phyloP scores from a whole-genome alignment of 2,113 vertebrate genomes.

The Bettongia penicillata region DNA sequence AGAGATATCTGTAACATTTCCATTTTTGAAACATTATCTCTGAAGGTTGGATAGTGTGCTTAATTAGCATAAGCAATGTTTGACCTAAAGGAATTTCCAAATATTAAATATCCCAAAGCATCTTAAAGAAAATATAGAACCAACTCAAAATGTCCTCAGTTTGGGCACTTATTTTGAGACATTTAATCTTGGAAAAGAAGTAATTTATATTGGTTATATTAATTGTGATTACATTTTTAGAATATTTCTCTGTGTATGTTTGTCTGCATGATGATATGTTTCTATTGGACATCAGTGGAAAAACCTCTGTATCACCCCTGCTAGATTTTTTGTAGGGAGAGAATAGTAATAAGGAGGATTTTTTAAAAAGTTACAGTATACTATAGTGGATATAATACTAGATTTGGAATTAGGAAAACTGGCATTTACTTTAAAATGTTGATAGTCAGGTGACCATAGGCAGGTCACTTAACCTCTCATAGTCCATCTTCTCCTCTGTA shows the following conservation, averaged over 20 bases:
- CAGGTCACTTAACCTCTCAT: not conserved
- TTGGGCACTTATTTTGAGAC: not conserved
- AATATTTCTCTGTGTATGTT: not conserved
- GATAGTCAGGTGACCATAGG: not conserved
- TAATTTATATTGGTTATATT: too few relatives aligned
- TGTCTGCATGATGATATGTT: not conserved
- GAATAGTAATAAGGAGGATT: not conserved
- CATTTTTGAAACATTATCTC: not conserved
- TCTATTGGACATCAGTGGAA: not conserved
- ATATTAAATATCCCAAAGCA: not conserved
- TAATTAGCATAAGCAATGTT: not conserved
- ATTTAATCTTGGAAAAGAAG: not conserved
- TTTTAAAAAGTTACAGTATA: not conserved
- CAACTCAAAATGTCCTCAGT: not conserved
- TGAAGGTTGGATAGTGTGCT: not conserved
- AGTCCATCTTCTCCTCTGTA: not conserved
- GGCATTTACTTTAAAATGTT: not conserved
- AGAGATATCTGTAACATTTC: not conserved
- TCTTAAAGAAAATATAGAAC: not conserved
- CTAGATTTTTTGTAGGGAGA: not conserved
- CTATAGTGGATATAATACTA: not conserved
- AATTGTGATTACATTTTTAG: not conserved
- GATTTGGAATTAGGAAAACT: not conserved
- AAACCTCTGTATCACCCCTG: not conserved
- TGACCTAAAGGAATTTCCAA: not conserved